Percentiles rank a stretch among this genome's conserved stretches.
Conservation (phyloP, 2,888 invertebrate genomes). For the Strigamia crassipes region DNA sequence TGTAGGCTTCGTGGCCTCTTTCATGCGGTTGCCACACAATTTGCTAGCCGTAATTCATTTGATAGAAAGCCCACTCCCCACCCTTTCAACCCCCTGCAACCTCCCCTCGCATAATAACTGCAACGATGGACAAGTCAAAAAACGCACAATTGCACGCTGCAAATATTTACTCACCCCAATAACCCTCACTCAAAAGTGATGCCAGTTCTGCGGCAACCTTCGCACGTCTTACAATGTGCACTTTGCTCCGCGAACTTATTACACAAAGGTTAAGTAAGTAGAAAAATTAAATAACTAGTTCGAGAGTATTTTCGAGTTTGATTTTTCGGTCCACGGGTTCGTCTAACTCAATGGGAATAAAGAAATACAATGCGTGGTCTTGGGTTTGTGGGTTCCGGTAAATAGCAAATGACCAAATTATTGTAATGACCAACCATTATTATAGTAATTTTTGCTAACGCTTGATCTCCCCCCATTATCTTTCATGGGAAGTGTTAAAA, state of each 20-base stretch:
- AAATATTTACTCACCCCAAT: slow-evolving; percentile 14
- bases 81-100: background rate
- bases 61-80: slow-evolving; percentile 15
- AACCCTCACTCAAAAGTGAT: no score
- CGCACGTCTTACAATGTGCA: no score
- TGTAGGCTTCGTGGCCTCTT: slow-evolving; percentile 33
- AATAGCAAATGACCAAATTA: background rate
- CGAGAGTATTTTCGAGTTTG: no score
- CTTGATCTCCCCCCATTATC: slow-evolving; percentile 8
- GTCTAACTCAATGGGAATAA: no score
- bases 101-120: background rate
- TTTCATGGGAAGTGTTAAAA: slow-evolving; percentile 8
- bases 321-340: no score
- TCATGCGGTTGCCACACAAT: slow-evolving; percentile 25
- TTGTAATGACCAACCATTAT: background rate
- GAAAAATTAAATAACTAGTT: no score
- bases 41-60: slow-evolving; percentile 24
- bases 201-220: no score
- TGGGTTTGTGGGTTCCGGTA: no score
- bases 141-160: background rate
- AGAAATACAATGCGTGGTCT: no score
- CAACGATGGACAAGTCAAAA: background rate
- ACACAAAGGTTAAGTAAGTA: no score
- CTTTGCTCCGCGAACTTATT: no score
- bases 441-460: background rate